Percentiles rank a stretch among this genome's conserved stretches.
These are phyloP conservation scores for Drosophila mimetica DNA, from an alignment of 2,888 invertebrate genomes.

Conservation along the genomic window DNA sequence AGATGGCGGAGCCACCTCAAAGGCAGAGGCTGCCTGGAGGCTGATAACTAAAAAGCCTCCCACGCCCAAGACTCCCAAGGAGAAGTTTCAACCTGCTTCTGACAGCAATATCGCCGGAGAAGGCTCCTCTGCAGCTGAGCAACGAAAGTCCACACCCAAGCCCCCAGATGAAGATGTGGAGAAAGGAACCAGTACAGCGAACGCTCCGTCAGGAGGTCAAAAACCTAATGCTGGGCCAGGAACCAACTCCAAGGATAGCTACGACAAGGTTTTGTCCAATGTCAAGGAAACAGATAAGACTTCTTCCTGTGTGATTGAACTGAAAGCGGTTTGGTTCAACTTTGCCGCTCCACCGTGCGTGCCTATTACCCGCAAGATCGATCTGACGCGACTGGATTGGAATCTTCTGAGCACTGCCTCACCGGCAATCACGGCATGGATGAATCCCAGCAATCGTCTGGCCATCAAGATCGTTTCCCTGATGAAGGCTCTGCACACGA, in stretches of 20 bases:
- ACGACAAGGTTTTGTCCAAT: constrained; percentile 85
- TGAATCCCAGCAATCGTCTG: constrained; percentile 97
- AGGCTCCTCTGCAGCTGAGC: constrained; percentile 44
- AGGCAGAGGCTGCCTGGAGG: constrained; percentile 84
- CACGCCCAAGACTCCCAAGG: constrained; percentile 87
- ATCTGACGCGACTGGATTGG: constrained; percentile 97
- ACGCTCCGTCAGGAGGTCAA: constrained; percentile 34
- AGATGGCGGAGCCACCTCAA: constrained; percentile 79
- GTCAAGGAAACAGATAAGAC: constrained; percentile 89
- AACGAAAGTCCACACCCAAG: constrained; percentile 63
- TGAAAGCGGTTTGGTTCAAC: constrained; percentile 97
- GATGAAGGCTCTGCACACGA: constrained; percentile 91
- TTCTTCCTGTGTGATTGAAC: constrained; percentile 94
- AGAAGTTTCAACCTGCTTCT: constrained; percentile 84
- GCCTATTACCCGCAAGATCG: constrained; percentile 96
- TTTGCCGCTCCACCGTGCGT: constrained; percentile 98
- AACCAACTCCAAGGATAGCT: constrained; percentile 69
- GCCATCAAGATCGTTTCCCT: constrained; percentile 93
- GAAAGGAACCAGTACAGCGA: constrained; percentile 58
- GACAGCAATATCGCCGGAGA: constrained; percentile 80
- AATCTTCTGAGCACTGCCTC: constrained; percentile 97
- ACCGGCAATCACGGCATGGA: constrained; percentile 98
- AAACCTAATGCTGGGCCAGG: constrained; percentile 30
- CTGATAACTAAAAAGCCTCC: constrained; percentile 85
- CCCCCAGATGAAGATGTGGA: constrained; percentile 84